Evolutionary conservation across 2,888 invertebrate species (phyloP).

Genomic region (Heliconius sara): DNA sequence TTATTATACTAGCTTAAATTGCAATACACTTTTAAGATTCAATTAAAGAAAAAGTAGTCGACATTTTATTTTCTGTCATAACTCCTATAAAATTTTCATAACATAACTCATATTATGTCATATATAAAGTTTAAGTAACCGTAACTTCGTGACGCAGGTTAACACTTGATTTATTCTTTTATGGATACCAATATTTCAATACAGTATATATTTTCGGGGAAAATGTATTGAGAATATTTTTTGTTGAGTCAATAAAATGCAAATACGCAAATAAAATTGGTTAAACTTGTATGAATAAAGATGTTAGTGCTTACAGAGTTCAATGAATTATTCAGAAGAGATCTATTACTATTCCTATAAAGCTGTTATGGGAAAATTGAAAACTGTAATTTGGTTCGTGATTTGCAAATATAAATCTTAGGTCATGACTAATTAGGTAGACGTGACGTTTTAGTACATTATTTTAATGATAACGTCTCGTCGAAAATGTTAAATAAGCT

Average conservation of each 20-base stretch:
- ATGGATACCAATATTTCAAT: conserved; percentile 22
- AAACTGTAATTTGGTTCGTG: background rate
- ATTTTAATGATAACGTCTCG: background rate
- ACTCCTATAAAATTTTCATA: background rate
- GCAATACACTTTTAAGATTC: background rate
- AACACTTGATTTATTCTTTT: conserved; percentile 31
- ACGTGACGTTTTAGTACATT: background rate
- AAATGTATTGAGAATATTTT: conserved; percentile 35
- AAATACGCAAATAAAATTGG: conserved; percentile 54
- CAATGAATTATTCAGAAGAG: conserved; percentile 56
- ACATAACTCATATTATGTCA: background rate
- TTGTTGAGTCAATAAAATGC: conserved; percentile 52
- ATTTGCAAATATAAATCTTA: conserved; percentile 9
- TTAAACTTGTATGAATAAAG: conserved; percentile 56
- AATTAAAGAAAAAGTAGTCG: background rate
- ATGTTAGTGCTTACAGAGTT: conserved; percentile 49
- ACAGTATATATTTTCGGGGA: conserved; percentile 32
- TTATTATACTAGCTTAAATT: background rate
- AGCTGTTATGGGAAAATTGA: conserved; percentile 7
- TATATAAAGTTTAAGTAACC: conserved; percentile 6
- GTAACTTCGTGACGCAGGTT: conserved; percentile 11
- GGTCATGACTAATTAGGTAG: background rate
- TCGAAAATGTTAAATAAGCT: background rate
- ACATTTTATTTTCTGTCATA: background rate
- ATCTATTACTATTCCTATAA: background rate